Evolutionary conservation across 2,797 vertebrate genomes (phyloP), one percentile per base, ranked within the genome.

Genomic region (Brotula barbata): DNA sequence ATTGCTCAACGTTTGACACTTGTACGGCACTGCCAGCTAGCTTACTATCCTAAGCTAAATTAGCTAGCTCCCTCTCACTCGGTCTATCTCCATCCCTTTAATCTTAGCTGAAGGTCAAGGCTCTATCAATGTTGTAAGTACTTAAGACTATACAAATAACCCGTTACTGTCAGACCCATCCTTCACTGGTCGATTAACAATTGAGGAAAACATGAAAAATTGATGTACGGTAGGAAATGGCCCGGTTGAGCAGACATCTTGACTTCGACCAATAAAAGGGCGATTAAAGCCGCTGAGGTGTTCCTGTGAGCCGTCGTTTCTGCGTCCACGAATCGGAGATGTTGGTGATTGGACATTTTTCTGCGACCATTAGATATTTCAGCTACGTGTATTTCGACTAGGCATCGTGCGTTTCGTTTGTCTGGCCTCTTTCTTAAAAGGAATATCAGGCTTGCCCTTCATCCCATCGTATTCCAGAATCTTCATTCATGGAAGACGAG

Each of bases 211-310:
- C 49, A 55, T 77, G 16, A 76, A 75, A 74, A 31, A 80, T 76
- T 25, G 45, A 78, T 82, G 73, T 75, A 75, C 61, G 57, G 51
- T 59, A n/a, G 66, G 74, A 71, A 81, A 82, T 62, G 85, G 87
- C 80, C 75, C 60, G 77, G 73, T 49, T 45, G 66, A 89, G 89
- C 85, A 89, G 90, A 91, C 89, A 91, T 91, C 87, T 91, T 90
- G 88, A 88, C 85, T 82, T 74, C 64, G 77, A 50, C 76, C 67
- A 73, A 75, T 82, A 78, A 78, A 85, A 62, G 37, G 72, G 51
- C 68, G 78, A 81, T 75, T 71, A 73, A 73, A 78, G 20, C 70
- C 64, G 44, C 61, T 74, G 39, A 14, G 25, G 53, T 20, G 17
- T 15, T 21, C 17, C 56, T 20, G 22, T 20, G 19, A 59, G 25